A percentile compares a stretch with the other conserved stretches of the same genome.
These are phyloP conservation scores for Lophotriccus pileatus DNA, from an alignment of 2,797 vertebrate species.

Conservation along the genomic window DNA sequence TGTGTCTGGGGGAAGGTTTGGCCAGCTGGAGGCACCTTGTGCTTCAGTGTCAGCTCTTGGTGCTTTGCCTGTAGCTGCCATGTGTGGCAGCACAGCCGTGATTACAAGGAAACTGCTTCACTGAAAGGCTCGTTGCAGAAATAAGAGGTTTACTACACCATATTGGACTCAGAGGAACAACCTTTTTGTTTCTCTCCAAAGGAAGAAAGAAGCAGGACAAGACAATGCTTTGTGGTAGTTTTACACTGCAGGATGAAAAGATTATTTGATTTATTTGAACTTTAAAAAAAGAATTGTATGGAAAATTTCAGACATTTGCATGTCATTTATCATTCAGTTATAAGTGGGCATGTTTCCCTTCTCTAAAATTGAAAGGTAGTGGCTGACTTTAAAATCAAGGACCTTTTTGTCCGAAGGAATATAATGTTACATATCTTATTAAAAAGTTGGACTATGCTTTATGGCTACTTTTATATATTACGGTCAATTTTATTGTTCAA, in stretches of 20 bases:
- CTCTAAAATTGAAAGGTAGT: not conserved
- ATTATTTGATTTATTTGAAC: not conserved
- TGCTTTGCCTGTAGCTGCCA: not conserved
- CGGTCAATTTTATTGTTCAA: not conserved
- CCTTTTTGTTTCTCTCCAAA: not conserved
- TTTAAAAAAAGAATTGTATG: not conserved
- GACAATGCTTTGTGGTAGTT: not conserved
- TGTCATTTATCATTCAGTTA: not conserved
- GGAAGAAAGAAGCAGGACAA: not conserved
- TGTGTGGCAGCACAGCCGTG: rapidly evolving
- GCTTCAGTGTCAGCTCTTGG: not conserved
- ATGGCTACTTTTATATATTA: not conserved
- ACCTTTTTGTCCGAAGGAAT: not conserved
- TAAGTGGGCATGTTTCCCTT: not conserved
- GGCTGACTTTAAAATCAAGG: not conserved
- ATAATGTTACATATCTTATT: not conserved
- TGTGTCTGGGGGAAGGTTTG: not conserved
- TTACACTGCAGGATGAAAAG: not conserved
- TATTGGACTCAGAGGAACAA: not conserved
- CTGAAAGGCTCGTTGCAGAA: not conserved
- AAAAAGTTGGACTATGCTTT: not conserved
- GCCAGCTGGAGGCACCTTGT: not conserved
- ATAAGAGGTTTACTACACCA: not conserved
- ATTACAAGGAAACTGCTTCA: not conserved
- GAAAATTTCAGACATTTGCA: not conserved